phyloP scores from a whole-genome alignment of 2,113 vertebrate species.

The Cavia aperea region DNA sequence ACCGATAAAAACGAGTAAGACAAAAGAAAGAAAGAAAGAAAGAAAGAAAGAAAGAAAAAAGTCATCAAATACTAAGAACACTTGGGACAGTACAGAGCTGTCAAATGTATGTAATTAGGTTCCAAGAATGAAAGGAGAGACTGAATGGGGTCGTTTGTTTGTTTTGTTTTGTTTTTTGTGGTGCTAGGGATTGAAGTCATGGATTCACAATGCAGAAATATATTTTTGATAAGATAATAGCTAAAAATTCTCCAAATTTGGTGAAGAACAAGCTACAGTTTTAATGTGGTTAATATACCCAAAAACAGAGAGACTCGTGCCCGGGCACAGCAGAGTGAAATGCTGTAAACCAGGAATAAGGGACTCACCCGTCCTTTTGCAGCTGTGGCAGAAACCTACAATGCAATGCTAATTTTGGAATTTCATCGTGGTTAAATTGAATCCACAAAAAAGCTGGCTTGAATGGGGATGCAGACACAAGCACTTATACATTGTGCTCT shows the following conservation, averaged over 20 bases:
- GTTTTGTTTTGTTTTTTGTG: not conserved
- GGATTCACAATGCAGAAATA: not conserved
- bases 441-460: not conserved
- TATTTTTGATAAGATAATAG: not conserved
- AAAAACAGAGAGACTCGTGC: not conserved
- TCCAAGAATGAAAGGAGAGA: not conserved
- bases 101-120: not conserved
- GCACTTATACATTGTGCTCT: too few relatives aligned
- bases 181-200: not conserved
- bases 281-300: too few relatives aligned
- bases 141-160: not conserved
- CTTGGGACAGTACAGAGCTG: not conserved
- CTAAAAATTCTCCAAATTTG: not conserved
- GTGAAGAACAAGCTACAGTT: not conserved
- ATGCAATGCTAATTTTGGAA: not conserved
- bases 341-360: not conserved
- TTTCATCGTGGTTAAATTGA: not conserved
- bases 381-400: not conserved
- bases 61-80: not conserved
- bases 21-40: too few relatives aligned
- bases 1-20: too few relatives aligned
- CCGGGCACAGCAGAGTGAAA: not conserved
- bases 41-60: not conserved
- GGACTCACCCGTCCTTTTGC: not conserved
- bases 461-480: not conserved